phyloP scores from a whole-genome alignment of 2,113 vertebrate genomes.

The Brachypodius melanocephalos region DNA sequence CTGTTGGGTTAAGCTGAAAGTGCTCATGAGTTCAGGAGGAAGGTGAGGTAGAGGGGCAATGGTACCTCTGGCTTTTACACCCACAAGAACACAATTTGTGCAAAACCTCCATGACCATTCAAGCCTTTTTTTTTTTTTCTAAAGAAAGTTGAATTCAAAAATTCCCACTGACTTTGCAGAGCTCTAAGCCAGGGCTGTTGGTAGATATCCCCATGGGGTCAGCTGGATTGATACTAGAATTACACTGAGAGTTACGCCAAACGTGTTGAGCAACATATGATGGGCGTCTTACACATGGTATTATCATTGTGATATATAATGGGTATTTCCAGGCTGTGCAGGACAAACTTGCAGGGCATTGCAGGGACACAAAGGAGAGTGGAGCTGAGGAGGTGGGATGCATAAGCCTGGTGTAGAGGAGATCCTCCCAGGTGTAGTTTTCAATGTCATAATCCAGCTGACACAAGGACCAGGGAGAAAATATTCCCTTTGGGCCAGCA shows the following conservation, averaged over 20 bases:
- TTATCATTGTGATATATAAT: background rate
- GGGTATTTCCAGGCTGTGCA: background rate
- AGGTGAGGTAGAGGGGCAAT: background rate
- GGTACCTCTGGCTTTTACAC: background rate
- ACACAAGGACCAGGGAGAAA: background rate
- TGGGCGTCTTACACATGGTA: accelerated
- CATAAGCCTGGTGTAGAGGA: background rate
- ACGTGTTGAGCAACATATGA: accelerated
- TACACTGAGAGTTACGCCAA: background rate
- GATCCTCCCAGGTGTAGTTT: background rate
- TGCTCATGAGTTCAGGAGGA: background rate
- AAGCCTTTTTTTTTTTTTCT: background rate
- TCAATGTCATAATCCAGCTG: background rate
- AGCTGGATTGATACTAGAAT: background rate
- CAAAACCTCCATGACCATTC: background rate
- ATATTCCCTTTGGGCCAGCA: background rate
- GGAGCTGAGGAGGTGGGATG: background rate
- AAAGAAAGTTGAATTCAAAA: background rate
- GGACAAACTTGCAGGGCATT: background rate
- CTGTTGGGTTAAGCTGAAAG: background rate
- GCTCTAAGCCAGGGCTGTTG: background rate
- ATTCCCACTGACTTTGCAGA: background rate
- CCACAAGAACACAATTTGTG: background rate
- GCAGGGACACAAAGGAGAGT: background rate
- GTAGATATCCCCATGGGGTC: background rate